Evolutionary conservation across 2,113 vertebrate species (phyloP).

Genomic region (mouse (Mus musculus)): GRCm39 chr13:72952501-72953000

Average conservation of each 20-base stretch:
- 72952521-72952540: constrained; percentile 57
- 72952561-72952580: constrained; percentile 66
- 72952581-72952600: background rate
- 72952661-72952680: background rate
- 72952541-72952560: constrained; percentile 51
- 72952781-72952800: fast-evolving
- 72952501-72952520: constrained; percentile 52
- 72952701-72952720: background rate
- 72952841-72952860: fast-evolving
- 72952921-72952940: background rate
- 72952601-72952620: background rate
- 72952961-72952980: fast-evolving
- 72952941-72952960: fast-evolving
- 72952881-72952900: background rate
- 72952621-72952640: no score
- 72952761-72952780: background rate
- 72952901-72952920: fast-evolving
- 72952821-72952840: fast-evolving
- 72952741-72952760: no score
- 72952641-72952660: background rate
- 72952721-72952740: no score
- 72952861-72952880: no score
- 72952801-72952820: fast-evolving
- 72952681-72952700: fast-evolving
- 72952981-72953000: fast-evolving